Evolutionary conservation across 1,140 invertebrate species (phyloP).

Genomic region (Formica exsecta): DNA sequence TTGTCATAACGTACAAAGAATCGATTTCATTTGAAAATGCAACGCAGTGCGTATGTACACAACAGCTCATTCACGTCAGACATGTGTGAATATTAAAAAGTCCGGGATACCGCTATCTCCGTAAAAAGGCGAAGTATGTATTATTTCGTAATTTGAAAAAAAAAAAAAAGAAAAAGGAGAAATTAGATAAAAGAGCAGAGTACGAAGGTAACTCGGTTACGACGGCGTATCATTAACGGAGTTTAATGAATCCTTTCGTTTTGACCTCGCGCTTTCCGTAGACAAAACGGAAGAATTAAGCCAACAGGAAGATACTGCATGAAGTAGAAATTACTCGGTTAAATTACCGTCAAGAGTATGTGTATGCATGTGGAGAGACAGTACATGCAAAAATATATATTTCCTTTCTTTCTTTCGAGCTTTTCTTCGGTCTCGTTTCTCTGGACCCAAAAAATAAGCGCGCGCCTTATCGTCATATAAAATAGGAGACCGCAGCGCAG

Average conservation of each 20-base stretch:
- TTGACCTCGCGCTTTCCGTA: background rate
- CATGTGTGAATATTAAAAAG: constrained; percentile 46
- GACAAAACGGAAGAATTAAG: constrained; percentile 8
- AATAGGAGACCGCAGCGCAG: background rate
- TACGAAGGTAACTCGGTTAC: constrained; percentile 8
- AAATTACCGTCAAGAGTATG: constrained; percentile 23
- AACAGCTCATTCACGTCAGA: constrained; percentile 11
- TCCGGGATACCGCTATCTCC: background rate
- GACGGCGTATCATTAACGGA: constrained; percentile 29
- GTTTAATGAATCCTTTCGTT: constrained; percentile 44
- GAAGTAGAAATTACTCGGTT: constrained; percentile 5
- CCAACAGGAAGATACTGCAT: constrained; percentile 16
- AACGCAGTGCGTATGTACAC: background rate
- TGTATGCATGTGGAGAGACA: background rate
- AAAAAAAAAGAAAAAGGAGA: background rate
- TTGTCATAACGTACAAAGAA: constrained; percentile 42
- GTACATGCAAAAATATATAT: constrained; percentile 37
- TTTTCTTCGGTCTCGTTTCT: constrained; percentile 2
- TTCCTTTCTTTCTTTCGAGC: background rate
- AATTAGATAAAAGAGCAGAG: constrained; percentile 1
- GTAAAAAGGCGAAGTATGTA: background rate
- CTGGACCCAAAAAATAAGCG: constrained; percentile 8
- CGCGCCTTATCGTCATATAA: constrained; percentile 21
- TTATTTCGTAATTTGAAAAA: constrained; percentile 31
- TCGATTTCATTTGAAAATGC: constrained; percentile 41